These are phyloP conservation scores for Ispidina picta DNA, from an alignment of 2,797 vertebrate genomes.

Conservation along the genomic window DNA sequence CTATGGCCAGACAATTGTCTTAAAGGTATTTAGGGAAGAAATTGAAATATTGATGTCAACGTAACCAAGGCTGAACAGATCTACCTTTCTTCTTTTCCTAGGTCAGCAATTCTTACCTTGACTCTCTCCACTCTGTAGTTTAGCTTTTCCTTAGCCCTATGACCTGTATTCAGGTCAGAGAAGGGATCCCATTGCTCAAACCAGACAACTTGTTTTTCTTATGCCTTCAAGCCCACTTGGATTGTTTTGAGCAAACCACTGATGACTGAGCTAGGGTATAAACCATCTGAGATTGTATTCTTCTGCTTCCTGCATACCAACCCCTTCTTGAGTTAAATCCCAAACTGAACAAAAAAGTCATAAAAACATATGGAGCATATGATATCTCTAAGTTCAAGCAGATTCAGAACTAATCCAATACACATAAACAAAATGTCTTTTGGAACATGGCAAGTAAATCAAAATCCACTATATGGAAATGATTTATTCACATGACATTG, in stretches of 20 bases:
- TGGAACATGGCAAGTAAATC: background rate
- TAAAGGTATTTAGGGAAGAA: background rate
- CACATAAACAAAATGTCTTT: background rate
- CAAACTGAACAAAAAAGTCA: background rate
- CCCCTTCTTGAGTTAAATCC: background rate
- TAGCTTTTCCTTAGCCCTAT: background rate
- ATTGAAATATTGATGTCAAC: background rate
- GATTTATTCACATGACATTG: background rate
- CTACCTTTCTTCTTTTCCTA: background rate
- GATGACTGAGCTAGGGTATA: background rate
- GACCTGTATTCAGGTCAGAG: background rate
- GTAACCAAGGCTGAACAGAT: background rate
- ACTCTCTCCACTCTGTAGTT: background rate
- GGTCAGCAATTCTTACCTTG: background rate
- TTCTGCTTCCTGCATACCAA: background rate
- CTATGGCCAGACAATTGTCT: background rate
- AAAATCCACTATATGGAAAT: background rate
- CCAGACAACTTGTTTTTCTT: background rate
- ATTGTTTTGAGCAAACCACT: background rate
- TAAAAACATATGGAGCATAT: background rate
- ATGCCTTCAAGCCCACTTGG: background rate
- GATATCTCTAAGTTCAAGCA: slow-evolving; percentile 1
- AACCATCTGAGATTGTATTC: background rate
- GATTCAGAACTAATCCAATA: background rate
- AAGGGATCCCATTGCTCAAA: background rate